phyloP scores from a whole-genome alignment of 2,797 vertebrate species.

The Hyperoplus lanceolatus region DNA sequence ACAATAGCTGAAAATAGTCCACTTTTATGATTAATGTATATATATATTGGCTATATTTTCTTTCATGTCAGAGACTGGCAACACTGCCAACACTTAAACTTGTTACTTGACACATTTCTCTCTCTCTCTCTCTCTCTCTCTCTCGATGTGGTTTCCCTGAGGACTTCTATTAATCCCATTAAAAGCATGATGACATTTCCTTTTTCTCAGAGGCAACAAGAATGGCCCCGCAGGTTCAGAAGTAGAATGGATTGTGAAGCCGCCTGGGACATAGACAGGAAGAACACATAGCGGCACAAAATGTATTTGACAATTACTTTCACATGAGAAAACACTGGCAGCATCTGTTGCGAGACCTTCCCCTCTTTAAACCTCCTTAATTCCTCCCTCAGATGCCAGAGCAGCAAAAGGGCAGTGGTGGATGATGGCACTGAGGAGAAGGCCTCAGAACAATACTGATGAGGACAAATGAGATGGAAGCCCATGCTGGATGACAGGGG shows the following conservation, averaged over 20 bases:
- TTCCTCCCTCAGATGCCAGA: constrained; percentile 23
- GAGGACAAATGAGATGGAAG: constrained; percentile 24
- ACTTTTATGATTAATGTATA: not conserved
- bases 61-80: too few species aligned
- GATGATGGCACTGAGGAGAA: constrained; percentile 1
- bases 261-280: constrained; percentile 15
- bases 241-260: constrained; percentile 24
- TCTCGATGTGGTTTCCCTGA: constrained; percentile 17
- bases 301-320: constrained; percentile 47
- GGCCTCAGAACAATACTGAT: constrained; percentile 1
- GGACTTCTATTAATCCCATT: constrained; percentile 20
- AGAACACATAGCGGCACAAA: constrained; percentile 11
- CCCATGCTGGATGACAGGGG: constrained; percentile 1
- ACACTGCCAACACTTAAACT: too few species aligned
- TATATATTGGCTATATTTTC: not conserved
- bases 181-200: constrained; percentile 28
- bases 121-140: not conserved
- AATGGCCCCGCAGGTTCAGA: constrained; percentile 26
- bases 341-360: constrained; percentile 11
- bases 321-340: constrained; percentile 15
- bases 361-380: constrained; percentile 35
- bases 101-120: too few species aligned
- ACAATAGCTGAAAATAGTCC: not conserved
- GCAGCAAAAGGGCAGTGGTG: constrained; percentile 32
- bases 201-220: constrained; percentile 18